Base-by-base conservation (phyloP, 53 echinoderm and acorn worm genomes). In the Zoroaster sp. region DNA sequence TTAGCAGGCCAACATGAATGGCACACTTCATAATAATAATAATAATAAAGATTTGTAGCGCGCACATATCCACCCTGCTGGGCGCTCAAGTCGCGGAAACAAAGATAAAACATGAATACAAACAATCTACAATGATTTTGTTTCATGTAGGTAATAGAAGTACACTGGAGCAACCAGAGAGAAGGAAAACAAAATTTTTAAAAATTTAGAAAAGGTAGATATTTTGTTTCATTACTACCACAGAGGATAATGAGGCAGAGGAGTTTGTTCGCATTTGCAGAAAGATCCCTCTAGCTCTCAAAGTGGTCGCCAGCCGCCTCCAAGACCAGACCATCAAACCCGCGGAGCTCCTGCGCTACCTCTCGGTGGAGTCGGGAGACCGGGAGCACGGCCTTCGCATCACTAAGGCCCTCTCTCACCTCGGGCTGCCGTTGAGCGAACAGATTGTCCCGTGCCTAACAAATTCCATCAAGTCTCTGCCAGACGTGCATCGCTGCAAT, bases 281-380 rank as follows among this genome's bases (percentile, higher is more conserved):
- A 1, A 97, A 97, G 83, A 88, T 88, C 37, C 97, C 97, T 0
- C 87, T 97, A 7, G 97, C 97, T 13, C 83, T 97, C 59, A 97
- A 93, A 73, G 97, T 98, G 21, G 80, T 96, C 0, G 93, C 94
- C 6, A 96, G 99, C 70, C 89, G 99, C 32, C 85, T 98, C n/a
- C 96, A 98, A 73, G 96, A 98, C 80, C 93, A 93, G 33, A 92
- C 87, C 23, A 91, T 98, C 39, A 74, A 87, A 21, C 94, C 96
- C 38, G 74, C 87, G 35, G 91, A 98, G 6, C 81, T 98, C 82
- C 89, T 98, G 65, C 28, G 68, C 35, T 91, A 89, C 70, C 59
- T 98, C 37, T 87, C 91, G 0, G 40, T 51, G 4, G 76, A 49
- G 12, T 59, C 91, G 0, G 89, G 92, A 10, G 63, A 30, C 30